These are phyloP conservation scores for Sipha maydis DNA, from an alignment of 2,888 invertebrate genomes.

Conservation along the genomic window DNA sequence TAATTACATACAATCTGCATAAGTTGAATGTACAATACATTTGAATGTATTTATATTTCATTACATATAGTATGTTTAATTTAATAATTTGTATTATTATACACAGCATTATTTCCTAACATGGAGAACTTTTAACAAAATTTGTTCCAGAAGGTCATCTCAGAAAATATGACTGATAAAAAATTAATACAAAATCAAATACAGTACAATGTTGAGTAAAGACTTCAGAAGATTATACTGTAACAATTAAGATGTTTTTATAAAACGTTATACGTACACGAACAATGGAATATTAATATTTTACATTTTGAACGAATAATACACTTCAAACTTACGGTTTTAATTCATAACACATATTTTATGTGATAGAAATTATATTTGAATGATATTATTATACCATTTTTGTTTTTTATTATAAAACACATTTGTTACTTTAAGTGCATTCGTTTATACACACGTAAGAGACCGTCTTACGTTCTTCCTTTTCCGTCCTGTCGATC, in stretches of 20 bases:
- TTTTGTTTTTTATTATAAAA: not conserved
- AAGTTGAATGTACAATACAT: no score
- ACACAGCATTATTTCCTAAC: no score
- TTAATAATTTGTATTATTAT: no score
- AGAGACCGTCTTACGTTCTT: constrained; percentile 73
- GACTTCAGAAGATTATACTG: not conserved
- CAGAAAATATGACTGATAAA: not conserved
- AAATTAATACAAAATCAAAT: not conserved
- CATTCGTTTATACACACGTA: not conserved
- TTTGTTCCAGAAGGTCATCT: not conserved
- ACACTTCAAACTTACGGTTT: no score
- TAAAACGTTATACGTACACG: not conserved
- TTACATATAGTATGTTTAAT: no score
- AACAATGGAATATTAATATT: not conserved
- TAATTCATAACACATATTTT: not conserved
- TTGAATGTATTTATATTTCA: no score
- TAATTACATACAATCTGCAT: no score
- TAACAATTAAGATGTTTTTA: no score
- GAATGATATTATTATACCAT: not conserved
- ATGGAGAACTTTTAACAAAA: not conserved
- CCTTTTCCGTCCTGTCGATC: constrained; percentile 94
- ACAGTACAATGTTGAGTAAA: not conserved
- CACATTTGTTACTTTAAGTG: not conserved
- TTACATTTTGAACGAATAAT: not conserved
- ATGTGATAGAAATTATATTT: not conserved